Base-by-base conservation (phyloP, 2,113 vertebrate genomes). In the Melanostigma gelatinosum region DNA sequence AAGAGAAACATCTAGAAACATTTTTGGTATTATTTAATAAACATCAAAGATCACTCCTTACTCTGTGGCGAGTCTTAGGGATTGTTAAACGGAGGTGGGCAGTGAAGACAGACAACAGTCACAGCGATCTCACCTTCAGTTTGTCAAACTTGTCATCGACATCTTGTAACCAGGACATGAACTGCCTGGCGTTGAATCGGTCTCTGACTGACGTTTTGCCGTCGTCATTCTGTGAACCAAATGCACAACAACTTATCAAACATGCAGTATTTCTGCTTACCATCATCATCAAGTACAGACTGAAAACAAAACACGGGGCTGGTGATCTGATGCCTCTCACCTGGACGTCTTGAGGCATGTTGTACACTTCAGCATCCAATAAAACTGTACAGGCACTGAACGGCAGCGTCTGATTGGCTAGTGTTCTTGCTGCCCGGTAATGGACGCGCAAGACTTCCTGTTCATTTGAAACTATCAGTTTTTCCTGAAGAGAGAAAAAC, bases 61-160 rank as follows among this genome's bases (percentile, higher is more conserved):
- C 36, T 55, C 67, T 55, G n/a, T 11, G 12, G 9, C 3, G 65
- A 48, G 66, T n/a, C n/a, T 15, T 24, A 16, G 15, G 52, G 13
- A 7, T 27, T 18, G 36, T 44, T 64, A 5, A 64, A 79, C 8
- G 48, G 13, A 62, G 13, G 40, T 8, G 20, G 18, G 11, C 36
- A 3, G 46, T 8, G 38, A 20, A 42, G 32, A 18, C 76, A 62
- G 5, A 24, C 15, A 18, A 64, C 8, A 36, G 36, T 54, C 46
- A 40, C 38, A 36, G 55, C 12, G 0, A 2, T 6, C 85, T 87
- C 91, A 99, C 98, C 97, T 99, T 99, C 87, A 99, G 94, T 93
- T 99, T 99, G 89, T 99, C 98, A 91, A 99, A 99, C 90, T 99
- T 99, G 93, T 99, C 98, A 80, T 99, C 98, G 1, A 99, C 98